Conservation (phyloP, 92 coral and sea anemone species). For the Bergia puertoricense region DNA sequence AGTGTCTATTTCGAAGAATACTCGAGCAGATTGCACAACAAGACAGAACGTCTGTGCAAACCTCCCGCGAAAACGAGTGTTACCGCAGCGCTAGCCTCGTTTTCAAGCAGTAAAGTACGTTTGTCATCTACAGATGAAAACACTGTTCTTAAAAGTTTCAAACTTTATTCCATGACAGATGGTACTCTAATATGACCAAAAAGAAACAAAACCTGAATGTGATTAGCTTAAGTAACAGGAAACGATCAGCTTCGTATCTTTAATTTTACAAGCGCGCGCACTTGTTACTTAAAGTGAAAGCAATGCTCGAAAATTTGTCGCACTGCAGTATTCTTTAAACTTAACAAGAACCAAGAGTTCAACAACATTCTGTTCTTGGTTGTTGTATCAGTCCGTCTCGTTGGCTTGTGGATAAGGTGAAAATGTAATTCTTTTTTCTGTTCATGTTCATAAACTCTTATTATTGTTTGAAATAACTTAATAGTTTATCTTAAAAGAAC, state of each 20-base stretch:
- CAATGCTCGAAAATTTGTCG: too few species aligned
- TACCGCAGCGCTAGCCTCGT: too few species aligned
- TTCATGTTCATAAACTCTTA: background rate
- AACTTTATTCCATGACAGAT: background rate
- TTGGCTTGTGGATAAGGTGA: too few species aligned
- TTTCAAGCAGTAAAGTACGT: too few species aligned
- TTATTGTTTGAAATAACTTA: background rate
- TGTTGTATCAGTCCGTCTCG: background rate
- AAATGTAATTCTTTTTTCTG: too few species aligned
- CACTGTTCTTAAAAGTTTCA: background rate
- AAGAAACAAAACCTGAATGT: background rate
- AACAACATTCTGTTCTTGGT: background rate
- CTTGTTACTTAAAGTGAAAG: background rate
- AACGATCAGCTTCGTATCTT: background rate
- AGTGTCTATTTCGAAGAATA: too few species aligned
- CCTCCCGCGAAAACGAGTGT: too few species aligned
- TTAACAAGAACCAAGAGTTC: background rate
- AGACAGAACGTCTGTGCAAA: too few species aligned
- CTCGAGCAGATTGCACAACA: too few species aligned
- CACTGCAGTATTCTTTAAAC: background rate
- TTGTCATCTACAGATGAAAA: background rate
- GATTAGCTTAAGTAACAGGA: background rate
- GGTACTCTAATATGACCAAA: too few species aligned
- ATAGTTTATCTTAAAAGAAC: background rate
- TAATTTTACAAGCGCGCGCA: background rate